These are phyloP conservation scores for Platalea minor DNA, from an alignment of 2,797 vertebrate species.

Conservation along the genomic window DNA sequence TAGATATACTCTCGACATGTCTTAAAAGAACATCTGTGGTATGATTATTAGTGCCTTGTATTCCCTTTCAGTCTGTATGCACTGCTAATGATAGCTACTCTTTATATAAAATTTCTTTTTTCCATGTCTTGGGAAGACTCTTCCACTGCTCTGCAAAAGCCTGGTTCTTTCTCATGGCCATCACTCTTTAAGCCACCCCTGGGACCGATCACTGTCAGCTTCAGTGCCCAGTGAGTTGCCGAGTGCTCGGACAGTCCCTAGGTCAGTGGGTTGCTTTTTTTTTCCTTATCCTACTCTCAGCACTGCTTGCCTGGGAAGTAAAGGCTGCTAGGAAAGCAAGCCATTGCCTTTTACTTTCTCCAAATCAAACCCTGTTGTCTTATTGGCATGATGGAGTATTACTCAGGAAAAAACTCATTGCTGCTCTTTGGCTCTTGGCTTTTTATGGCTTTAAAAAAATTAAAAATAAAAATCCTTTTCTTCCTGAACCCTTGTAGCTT, in stretches of 20 bases:
- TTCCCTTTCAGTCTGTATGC: neutral
- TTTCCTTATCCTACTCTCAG: neutral
- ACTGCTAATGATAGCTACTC: neutral
- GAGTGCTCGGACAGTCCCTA: neutral
- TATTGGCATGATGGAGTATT: neutral
- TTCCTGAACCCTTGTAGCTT: neutral
- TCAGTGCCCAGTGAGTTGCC: neutral
- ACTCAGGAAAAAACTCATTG: neutral
- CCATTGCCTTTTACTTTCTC: neutral
- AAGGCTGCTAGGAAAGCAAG: neutral
- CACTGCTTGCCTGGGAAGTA: neutral
- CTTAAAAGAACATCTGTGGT: neutral
- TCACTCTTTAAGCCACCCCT: neutral
- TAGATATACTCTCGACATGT: neutral
- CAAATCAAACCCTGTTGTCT: neutral
- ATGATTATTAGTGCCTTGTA: neutral
- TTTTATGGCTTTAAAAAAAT: neutral
- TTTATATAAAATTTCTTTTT: neutral
- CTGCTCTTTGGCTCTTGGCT: neutral
- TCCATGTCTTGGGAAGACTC: neutral
- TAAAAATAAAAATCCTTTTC: neutral
- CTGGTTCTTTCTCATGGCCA: neutral
- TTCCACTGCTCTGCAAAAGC: neutral
- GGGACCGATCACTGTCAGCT: neutral
- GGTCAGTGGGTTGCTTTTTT: accelerated